Evolutionary conservation across 2,888 invertebrate genomes (phyloP).

Genomic region (Neoaliturus tenellus): DNA sequence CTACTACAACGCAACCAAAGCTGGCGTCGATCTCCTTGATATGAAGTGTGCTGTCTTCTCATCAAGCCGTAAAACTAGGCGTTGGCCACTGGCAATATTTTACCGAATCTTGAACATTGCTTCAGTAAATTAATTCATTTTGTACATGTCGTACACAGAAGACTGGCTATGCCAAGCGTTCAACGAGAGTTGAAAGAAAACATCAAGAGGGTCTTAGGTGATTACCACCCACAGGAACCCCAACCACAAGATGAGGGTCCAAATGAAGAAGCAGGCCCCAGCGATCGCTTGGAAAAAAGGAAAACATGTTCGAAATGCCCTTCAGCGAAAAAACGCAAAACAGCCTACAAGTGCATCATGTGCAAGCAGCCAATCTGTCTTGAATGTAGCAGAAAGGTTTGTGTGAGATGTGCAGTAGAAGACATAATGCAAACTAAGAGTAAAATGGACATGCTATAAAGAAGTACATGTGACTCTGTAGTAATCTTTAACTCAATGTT

Average conservation of each 20-base stretch:
- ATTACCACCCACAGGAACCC: background rate
- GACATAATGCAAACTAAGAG: background rate
- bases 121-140: slow-evolving; percentile 40
- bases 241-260: slow-evolving; percentile 11
- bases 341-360: slow-evolving; percentile 26
- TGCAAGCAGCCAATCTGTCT: slow-evolving; percentile 33
- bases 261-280: background rate
- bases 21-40: slow-evolving; percentile 49
- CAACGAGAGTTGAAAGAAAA: background rate
- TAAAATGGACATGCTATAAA: too few relatives aligned
- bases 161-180: slow-evolving; percentile 17
- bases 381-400: slow-evolving; percentile 16
- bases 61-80: slow-evolving; percentile 60
- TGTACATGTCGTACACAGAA: slow-evolving; percentile 50
- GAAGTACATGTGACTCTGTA: too few relatives aligned
- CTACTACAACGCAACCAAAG: slow-evolving; percentile 54
- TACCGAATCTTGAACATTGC: slow-evolving; percentile 35
- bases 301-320: slow-evolving; percentile 37
- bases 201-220: slow-evolving; percentile 26
- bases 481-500: too few relatives aligned
- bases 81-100: slow-evolving; percentile 51
- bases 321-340: slow-evolving; percentile 16
- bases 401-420: slow-evolving; percentile 11
- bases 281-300: slow-evolving; percentile 25
- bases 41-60: slow-evolving; percentile 61